These are phyloP conservation scores for Chiroxiphia lanceolata DNA, from an alignment of 2,797 vertebrate species.

Conservation along the genomic window DNA sequence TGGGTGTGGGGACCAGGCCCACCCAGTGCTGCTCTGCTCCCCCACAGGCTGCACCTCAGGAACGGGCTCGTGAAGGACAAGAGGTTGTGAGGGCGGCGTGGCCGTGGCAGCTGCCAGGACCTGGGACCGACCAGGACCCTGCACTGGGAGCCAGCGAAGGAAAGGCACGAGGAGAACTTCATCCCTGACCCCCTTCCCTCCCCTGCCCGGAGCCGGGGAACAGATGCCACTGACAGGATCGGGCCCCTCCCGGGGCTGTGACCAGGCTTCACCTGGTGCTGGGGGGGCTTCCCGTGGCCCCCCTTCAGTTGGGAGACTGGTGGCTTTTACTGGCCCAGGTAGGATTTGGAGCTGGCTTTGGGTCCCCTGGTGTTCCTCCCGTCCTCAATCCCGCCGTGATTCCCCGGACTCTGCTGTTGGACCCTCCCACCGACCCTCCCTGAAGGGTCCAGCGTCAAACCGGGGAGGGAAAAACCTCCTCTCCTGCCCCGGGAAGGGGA, in stretches of 20 bases:
- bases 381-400: not conserved
- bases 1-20: rapidly evolving
- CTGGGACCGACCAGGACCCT: not conserved
- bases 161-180: not conserved
- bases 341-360: conserved; percentile 17
- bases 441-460: not conserved
- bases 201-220: not conserved
- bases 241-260: not conserved
- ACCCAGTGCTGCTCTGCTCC: not conserved
- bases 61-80: conserved; percentile 91
- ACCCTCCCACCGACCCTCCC: not conserved
- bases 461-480: not conserved
- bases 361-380: not conserved
- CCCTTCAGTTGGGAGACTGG: not conserved
- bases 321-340: conserved; percentile 3
- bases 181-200: not conserved
- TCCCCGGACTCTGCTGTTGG: not conserved
- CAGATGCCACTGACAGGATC: not conserved
- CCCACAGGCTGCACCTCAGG: conserved; percentile 78
- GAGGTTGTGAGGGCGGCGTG: conserved; percentile 73
- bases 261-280: not conserved
- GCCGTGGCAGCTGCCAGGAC: not conserved
- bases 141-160: not conserved
- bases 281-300: not conserved
- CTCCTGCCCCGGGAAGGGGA: not conserved